A percentile compares a stretch with the other conserved stretches of the same genome.
Evolutionary conservation across 1,140 invertebrate species (phyloP).

Genomic region (Panagrolaimus sp.): DNA sequence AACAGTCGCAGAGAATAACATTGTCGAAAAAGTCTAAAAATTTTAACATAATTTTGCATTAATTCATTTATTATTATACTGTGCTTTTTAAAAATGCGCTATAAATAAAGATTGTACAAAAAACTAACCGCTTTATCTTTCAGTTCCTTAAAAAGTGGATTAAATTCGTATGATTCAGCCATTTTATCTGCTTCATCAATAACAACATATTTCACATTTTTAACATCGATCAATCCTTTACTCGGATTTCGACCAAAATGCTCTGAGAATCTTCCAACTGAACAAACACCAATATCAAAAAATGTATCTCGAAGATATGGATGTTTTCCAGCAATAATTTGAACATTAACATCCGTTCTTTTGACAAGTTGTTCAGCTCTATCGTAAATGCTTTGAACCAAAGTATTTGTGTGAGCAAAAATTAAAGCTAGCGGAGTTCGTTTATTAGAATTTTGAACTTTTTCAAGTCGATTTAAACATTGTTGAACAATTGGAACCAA

Average conservation of each 20-base stretch:
- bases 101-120: neutral
- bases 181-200: conserved; percentile 6
- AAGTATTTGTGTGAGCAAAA: neutral
- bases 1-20: neutral
- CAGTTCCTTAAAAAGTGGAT: too few species aligned
- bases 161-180: too few species aligned
- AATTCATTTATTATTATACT: too few species aligned
- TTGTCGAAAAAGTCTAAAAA: neutral
- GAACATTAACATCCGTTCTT: neutral
- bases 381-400: neutral
- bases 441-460: neutral
- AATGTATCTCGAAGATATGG: neutral
- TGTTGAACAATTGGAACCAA: neutral
- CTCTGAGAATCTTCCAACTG: neutral
- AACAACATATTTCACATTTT: neutral
- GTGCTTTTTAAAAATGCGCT: neutral
- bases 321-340: neutral
- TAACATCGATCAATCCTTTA: neutral
- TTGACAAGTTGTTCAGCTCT: neutral
- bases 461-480: neutral
- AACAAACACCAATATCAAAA: conserved; percentile 10
- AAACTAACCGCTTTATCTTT: too few species aligned
- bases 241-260: neutral
- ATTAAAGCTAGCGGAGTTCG: neutral
- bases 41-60: too few species aligned